phyloP scores from a whole-genome alignment of 2,888 invertebrate genomes.

The Bombylius major region DNA sequence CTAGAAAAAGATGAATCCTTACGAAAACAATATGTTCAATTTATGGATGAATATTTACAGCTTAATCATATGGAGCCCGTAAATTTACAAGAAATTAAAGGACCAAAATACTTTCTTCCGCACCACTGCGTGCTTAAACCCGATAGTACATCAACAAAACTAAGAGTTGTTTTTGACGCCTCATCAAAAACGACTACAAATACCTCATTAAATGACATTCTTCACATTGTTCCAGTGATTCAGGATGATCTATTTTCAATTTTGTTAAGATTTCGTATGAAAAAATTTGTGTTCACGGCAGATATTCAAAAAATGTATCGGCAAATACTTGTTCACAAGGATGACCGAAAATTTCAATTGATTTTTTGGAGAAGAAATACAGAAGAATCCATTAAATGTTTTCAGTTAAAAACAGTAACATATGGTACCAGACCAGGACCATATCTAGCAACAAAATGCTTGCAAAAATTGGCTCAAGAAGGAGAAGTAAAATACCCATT shows the following conservation, averaged over 20 bases:
- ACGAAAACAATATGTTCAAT: not conserved
- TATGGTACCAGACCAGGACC: conserved; percentile 1
- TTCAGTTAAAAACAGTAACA: not conserved
- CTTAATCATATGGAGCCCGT: not conserved
- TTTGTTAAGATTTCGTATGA: not conserved
- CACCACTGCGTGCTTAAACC: not conserved
- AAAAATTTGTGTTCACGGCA: not conserved
- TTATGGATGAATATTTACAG: not conserved
- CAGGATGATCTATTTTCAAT: not conserved
- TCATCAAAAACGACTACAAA: not conserved
- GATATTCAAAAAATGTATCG: not conserved
- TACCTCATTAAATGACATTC: not conserved
- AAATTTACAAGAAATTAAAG: not conserved
- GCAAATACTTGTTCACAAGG: not conserved
- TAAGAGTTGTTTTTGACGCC: not conserved
- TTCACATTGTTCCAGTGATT: not conserved
- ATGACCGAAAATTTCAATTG: not conserved
- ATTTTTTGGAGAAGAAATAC: not conserved
- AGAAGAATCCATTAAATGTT: not conserved
- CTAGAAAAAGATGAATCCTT: not conserved
- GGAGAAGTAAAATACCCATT: not conserved
- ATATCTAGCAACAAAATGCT: not conserved
- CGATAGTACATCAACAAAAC: not conserved
- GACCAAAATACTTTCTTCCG: not conserved
- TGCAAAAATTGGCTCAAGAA: not conserved